Conservation (phyloP, 2,797 vertebrate genomes). For the Siniperca undulata region DNA sequence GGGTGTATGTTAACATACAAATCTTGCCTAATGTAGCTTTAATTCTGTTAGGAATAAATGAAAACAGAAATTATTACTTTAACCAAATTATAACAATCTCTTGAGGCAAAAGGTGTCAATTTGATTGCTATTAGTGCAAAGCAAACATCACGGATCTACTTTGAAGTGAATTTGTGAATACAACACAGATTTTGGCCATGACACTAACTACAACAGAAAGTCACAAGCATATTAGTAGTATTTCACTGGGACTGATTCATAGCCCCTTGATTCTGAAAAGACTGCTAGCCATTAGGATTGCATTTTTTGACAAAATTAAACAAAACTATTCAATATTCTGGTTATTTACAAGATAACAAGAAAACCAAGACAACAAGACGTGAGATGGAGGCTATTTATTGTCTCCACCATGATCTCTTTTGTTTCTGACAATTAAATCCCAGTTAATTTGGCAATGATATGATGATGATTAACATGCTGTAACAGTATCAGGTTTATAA, state of each 20-base stretch:
- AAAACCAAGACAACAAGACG: neutral
- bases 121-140: slow-evolving; percentile 35
- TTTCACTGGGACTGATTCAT: neutral
- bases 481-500: slow-evolving; percentile 8
- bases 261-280: neutral
- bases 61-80: slow-evolving; percentile 51
- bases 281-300: neutral
- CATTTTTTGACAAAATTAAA: neutral
- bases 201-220: neutral
- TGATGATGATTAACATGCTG: slow-evolving; percentile 29
- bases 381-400: neutral
- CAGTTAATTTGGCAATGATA: slow-evolving; percentile 16
- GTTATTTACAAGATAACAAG: neutral
- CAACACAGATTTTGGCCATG: slow-evolving; percentile 5
- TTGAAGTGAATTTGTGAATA: slow-evolving; percentile 1
- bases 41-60: slow-evolving; percentile 65
- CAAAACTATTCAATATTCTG: neutral
- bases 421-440: slow-evolving; percentile 26
- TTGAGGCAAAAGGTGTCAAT: slow-evolving; percentile 19
- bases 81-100: slow-evolving; percentile 51
- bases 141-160: slow-evolving; percentile 28
- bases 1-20: slow-evolving; percentile 28
- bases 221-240: neutral
- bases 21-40: slow-evolving; percentile 46
- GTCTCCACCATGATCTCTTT: slow-evolving; percentile 2